Evolutionary conservation across 1,140 invertebrate species (phyloP).

Genomic region (Atta colombica): DNA sequence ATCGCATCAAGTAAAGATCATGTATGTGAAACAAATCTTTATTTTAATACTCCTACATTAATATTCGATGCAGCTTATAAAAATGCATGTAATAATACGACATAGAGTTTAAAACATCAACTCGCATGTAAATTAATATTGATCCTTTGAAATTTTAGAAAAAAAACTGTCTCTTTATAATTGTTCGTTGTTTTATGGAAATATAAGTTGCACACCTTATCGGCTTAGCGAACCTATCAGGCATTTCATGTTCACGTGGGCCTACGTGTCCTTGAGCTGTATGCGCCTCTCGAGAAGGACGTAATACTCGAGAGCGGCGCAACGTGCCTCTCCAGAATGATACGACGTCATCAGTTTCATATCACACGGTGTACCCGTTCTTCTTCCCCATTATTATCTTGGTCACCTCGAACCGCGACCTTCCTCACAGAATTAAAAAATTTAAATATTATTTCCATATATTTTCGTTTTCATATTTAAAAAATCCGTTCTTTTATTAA

Average conservation of each 20-base stretch:
- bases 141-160: neutral
- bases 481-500: neutral
- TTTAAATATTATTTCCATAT: neutral
- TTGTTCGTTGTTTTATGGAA: neutral
- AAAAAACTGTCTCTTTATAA: too few relatives aligned
- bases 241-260: slow-evolving; percentile 15
- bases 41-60: neutral
- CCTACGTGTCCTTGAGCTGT: neutral
- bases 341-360: slow-evolving; percentile 22
- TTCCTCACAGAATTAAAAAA: slow-evolving; percentile 42
- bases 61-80: neutral
- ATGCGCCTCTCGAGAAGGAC: neutral
- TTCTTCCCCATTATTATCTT: slow-evolving; percentile 9
- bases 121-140: neutral
- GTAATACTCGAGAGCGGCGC: too few relatives aligned
- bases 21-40: neutral
- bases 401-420: slow-evolving; percentile 35
- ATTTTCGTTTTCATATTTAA: too few relatives aligned
- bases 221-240: neutral
- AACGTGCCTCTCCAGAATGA: neutral
- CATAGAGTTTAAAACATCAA: neutral
- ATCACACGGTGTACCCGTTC: neutral
- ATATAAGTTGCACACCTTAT: neutral
- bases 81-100: neutral
- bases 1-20: neutral